Evolutionary conservation across 2,888 invertebrate genomes (phyloP), one percentile per base, ranked within the genome.

Genomic region (Lysandra coridon): DNA sequence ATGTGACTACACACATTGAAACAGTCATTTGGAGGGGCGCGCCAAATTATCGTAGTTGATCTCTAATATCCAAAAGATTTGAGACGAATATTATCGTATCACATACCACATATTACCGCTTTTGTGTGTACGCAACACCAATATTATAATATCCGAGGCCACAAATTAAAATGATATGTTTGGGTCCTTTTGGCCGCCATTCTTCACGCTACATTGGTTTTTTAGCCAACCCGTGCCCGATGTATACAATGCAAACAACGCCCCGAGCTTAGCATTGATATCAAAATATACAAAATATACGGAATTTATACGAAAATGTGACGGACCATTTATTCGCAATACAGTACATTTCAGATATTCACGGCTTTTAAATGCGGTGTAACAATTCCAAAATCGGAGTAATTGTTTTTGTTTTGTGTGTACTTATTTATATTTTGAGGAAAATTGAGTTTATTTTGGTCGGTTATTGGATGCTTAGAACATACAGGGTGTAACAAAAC

Each of bases 201-300:
- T 80, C 79, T 80, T 81, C 74, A 80, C 80, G 79, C 78, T 80
- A 80, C 81, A 81, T 80, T 80, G 81, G 78, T 80, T 80, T 78
- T 73, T 80, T 79, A 37, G 76, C 80, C 78, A 81, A 76, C 78
- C 76, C 30, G 53, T 23, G 33, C 14, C 76, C 76, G 23, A 76
- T 17, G 33, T 53, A 76, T 33, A 76, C 76, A 76, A 76, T 76
- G 49, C 76, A 53, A 75, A 75, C 30, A 49, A 75, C n/a, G 4
- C 6, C 53, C 75, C 17, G 6, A 76, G 76, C 76, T 76, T 57
- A 76, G 44, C 33, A 53, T 53, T 57, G 33, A 33, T 76, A 57
- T 57, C 6, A 57, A 76, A 76, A 33, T 30, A 53, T 30, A 76
- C 53, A 33, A 76, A 76, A 33, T 14, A 53, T 30, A 76, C 33